These are phyloP conservation scores for Dreissena rostriformis DNA, from an alignment of 1,140 invertebrate genomes.

Conservation along the genomic window DNA sequence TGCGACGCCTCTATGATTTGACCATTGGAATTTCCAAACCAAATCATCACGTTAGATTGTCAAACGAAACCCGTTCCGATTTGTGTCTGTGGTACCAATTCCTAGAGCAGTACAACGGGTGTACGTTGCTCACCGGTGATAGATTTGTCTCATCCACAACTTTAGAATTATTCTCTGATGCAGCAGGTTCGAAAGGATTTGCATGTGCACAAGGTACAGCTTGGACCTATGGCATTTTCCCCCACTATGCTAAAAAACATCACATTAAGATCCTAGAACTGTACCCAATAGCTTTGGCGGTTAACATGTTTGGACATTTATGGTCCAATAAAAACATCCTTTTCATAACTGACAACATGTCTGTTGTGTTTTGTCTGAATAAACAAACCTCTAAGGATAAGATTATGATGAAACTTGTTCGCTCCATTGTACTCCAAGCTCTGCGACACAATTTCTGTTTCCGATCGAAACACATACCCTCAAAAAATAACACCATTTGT, in stretches of 20 bases:
- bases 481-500: conserved; percentile 9
- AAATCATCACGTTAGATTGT: conserved; percentile 3
- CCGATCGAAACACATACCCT: conserved; percentile 1
- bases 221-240: conserved; percentile 10
- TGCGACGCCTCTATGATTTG: conserved; percentile 14
- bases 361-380: conserved; percentile 10
- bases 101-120: conserved; percentile 7
- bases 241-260: neutral
- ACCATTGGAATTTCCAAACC: neutral
- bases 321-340: conserved; percentile 4
- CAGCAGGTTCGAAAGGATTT: conserved; percentile 19
- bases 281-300: conserved; percentile 28
- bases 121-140: neutral
- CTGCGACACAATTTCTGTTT: conserved; percentile 23
- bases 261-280: conserved; percentile 32
- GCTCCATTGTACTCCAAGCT: conserved; percentile 11
- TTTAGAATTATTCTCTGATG: conserved; percentile 7
- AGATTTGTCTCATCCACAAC: conserved; percentile 14
- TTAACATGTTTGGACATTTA: neutral
- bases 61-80: neutral
- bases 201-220: neutral
- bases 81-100: conserved; percentile 1
- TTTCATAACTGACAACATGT: conserved; percentile 18
- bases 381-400: conserved; percentile 32
- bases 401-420: conserved; percentile 31